A percentile compares a stretch with the other conserved stretches of the same genome.
These are phyloP conservation scores for Chroicocephalus ridibundus DNA, from an alignment of 2,113 vertebrate genomes.

Conservation along the genomic window DNA sequence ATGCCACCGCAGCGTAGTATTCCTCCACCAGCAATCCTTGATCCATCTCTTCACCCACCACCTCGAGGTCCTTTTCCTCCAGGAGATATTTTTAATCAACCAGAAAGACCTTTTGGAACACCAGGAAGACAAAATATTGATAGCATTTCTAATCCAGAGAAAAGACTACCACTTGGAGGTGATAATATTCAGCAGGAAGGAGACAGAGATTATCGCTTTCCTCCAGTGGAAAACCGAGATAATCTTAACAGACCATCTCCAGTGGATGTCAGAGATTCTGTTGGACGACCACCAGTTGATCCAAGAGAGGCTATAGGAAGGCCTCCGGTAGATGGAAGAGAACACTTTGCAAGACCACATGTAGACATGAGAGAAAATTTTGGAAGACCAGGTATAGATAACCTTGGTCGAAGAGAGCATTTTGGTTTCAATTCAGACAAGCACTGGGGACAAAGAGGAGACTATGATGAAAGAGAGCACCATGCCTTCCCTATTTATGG, in stretches of 20 bases:
- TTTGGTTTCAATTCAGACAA: conserved; percentile 89
- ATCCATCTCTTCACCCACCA: conserved; percentile 83
- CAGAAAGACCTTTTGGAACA: conserved; percentile 80
- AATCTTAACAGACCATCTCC: conserved; percentile 73
- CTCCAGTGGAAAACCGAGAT: conserved; percentile 84
- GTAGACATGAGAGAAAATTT: conserved; percentile 82
- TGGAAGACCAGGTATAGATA: conserved; percentile 75
- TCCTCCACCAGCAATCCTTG: conserved; percentile 81
- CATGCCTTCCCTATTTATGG: conserved; percentile 77
- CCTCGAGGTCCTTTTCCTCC: conserved; percentile 87
- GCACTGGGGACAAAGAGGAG: conserved; percentile 92
- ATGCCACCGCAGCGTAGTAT: conserved; percentile 79
- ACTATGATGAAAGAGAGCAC: conserved; percentile 94
- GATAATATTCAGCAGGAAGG: conserved; percentile 88
- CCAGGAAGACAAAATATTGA: conserved; percentile 79
- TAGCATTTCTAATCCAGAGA: conserved; percentile 81
- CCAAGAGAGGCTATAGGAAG: conserved; percentile 79
- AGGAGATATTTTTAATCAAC: conserved; percentile 85
- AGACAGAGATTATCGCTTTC: conserved; percentile 98
- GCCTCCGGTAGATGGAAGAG: conserved; percentile 79
- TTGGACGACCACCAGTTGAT: conserved; percentile 77
- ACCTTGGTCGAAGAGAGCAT: conserved; percentile 83
- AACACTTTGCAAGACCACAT: conserved; percentile 78
- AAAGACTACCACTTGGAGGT: conserved; percentile 79
- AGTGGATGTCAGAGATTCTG: conserved; percentile 78